Evolutionary conservation across 1,140 invertebrate species (phyloP).

Genomic region (Drusus annulatus): DNA sequence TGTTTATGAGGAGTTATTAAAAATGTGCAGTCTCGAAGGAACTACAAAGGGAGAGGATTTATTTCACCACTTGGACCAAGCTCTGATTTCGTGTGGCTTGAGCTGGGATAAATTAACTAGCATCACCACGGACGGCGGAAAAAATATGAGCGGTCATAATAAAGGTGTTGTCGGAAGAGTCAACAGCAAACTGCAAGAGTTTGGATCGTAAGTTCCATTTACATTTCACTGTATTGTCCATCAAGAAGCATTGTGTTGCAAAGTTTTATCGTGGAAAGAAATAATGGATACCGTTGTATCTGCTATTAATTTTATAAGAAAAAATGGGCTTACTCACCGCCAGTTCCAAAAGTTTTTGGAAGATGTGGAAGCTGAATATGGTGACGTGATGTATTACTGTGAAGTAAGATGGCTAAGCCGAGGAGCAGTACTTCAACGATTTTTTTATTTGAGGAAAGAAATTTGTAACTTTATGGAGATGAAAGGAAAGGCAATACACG

Average conservation of each 20-base stretch:
- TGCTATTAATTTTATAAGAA: too few relatives aligned
- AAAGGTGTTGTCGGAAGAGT: constrained; percentile 54
- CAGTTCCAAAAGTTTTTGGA: too few relatives aligned
- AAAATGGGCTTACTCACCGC: too few relatives aligned
- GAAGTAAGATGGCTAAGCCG: constrained; percentile 25
- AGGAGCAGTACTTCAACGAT: constrained; percentile 14
- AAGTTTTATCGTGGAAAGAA: constrained; percentile 50
- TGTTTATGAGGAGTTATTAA: constrained; percentile 59
- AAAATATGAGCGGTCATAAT: constrained; percentile 61
- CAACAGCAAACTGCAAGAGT: too few relatives aligned
- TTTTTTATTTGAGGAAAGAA: constrained; percentile 43
- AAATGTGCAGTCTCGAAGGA: constrained; percentile 56
- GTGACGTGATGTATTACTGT: constrained; percentile 34
- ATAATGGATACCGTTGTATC: constrained; percentile 51
- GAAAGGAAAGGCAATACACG: constrained; percentile 54
- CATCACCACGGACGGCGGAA: constrained; percentile 56
- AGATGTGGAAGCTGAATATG: constrained; percentile 57
- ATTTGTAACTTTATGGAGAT: constrained; percentile 43
- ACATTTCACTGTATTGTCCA: constrained; percentile 55
- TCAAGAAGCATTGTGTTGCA: constrained; percentile 49
- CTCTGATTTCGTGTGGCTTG: too few relatives aligned
- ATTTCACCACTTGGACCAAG: constrained; percentile 57
- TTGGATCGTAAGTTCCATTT: constrained; percentile 44
- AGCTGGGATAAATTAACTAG: too few relatives aligned
- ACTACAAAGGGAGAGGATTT: constrained; percentile 56